Base-by-base conservation (phyloP, 2,797 vertebrate species). In the Sitta carolinensis region DNA sequence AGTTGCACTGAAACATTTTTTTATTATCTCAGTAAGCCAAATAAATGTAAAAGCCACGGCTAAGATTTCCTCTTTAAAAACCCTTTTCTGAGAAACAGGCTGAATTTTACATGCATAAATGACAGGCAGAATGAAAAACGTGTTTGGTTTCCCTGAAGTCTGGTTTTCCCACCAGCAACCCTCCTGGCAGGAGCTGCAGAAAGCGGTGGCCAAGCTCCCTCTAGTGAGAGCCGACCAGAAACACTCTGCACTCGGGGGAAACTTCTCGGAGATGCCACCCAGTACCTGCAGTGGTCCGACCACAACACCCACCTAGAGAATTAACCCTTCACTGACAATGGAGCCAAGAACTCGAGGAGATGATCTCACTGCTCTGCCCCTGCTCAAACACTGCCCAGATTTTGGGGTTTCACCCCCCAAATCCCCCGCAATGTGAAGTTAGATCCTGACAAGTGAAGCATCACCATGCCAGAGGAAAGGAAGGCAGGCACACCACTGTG, bases 131-230 rank as follows among this genome's bases (percentile, higher is more conserved):
- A 68, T 19, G 43, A 34, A 36, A 90, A 90, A 29, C 2, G 19
- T 3, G 30, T 29, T 64, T 32, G 57, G 25, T 38, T 87, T 82
- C 67, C 32, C 38, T 26, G 26, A 12, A 43, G 48, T 42, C 36
- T 13, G 69, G 11, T 47, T 68, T 50, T 38, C 47, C 36, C 70
- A 4, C 19, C 6, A 40, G 7, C 23, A 36, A 7, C 43, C 58
- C 45, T 8, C 9, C 76, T 11, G 47, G 55, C 14, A 85, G 7
- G 47, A 86, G 58, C 38, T 6, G 57, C 4, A 51, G 34, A 96
- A 78, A 58, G 25, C 27, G 80, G 92, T 82, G 57, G 76, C 40
- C 30, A 82, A 51, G 92, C 94, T 94, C 95, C 96, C 95, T 84
- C 94, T 93, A 91, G 90, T 18, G 95, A 75, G 67, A 11, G 74